Base-by-base conservation (phyloP, 1,140 invertebrate species). In the Procambarus virginalis region DNA sequence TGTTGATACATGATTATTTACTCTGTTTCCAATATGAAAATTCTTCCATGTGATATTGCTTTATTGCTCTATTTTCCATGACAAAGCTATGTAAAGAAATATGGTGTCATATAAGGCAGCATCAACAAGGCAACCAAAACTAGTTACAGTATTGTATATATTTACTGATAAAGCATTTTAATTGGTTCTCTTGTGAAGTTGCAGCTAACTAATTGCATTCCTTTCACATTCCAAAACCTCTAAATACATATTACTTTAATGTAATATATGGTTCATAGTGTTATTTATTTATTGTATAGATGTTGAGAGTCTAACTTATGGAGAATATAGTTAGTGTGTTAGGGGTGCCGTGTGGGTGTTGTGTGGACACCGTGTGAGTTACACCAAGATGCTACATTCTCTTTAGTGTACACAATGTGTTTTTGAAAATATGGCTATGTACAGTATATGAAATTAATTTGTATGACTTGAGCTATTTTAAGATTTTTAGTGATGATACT, bases 211-310 rank as follows among this genome's bases (percentile, higher is more conserved):
- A 51, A 58, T 48, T 70, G 64, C 82, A 84, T 73, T 84, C 82
- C 68, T 68, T 70, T 45, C 82, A 84, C 82, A 84, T 84, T 84
- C 82, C 82, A 84, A 45, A 73, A 73, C 82, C 45, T 84, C 20
- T 84, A 83, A 22, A 68, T 83, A 55, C 49, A 84, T 73, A 84
- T 84, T 80, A 55, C 78, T 80, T 12, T 73, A 84, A 46, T 84
- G 82, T 84, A 84, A 70, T 84, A 84, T 84, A 84, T 84, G 82
- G 48, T 68, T 84, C 22, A 84, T 84, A 84, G 82, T 84, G 82
- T 84, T 73, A 84, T 73, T 84, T 84, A 84, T 84, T 84, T 84
- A 84, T 84, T 84, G 82, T 73, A 84, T 84, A 70, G 82, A 84
- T 84, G 82, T 84, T 73, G 68, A 84, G 82, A 84, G 82, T 84